Base-by-base conservation (phyloP, 2,888 invertebrate species). In the Coelogynopora nodosa region DNA sequence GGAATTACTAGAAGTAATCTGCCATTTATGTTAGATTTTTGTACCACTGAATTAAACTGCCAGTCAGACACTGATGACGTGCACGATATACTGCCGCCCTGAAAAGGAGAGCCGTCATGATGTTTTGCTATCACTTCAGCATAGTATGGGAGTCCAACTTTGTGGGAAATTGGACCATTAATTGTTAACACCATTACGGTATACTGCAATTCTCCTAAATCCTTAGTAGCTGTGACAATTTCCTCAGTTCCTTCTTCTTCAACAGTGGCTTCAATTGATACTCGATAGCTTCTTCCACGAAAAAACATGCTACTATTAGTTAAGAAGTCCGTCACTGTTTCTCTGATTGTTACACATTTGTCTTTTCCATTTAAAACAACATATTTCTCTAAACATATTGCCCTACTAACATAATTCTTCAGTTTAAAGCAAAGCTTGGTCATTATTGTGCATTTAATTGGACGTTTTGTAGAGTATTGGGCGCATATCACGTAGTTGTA, bases 91-190 rank as follows among this genome's bases (percentile, higher is more conserved):
- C 23, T 23, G 5, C 18, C 74, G 5, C 74, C 74, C 18, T 23
- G 2, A 74, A 74, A 74, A 31, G 82, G 82, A 2, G 1, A 1
- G 10, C 82, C 31, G 23, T 82, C 23, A 28, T 2, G 82, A 2
- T 82, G 30, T 23, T 5, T 29, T 13, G 30, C 31, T 82, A 30
- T 26, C 2, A 82, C 82, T 5, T 2, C 23, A 5, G 30, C 82
- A 31, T 82, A 82, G 23, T 27, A 82, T 31, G 82, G 82, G 1
- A 82, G 30, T 31, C 82, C 82, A 82, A 1, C 1, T 2, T 82
- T 82, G 2, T 2, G 5, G 2, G 31, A 82, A 5, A 2, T 2
- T 23, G 29, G 30, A 2, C 10, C 5, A 30, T 2, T 82, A 82
- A 82, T 82, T 82, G 10, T n/a, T 28, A 82, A 2, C 13, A 2